Base-by-base conservation (phyloP, 2,888 invertebrate genomes). In the Tridacna crocea region DNA sequence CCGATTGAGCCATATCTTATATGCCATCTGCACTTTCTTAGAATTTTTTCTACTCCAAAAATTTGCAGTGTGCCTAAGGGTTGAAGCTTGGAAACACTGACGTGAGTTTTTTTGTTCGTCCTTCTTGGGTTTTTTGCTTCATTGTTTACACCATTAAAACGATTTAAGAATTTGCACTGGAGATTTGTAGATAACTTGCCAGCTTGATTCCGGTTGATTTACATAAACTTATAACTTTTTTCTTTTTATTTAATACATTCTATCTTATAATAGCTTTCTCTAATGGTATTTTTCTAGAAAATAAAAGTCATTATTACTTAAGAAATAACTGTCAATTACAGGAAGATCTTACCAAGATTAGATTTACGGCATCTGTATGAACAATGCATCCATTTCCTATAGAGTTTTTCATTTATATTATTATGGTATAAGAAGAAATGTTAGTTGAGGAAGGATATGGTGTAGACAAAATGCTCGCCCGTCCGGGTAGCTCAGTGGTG, bases 101-200 rank as follows among this genome's bases (percentile, higher is more conserved):
- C 6, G 55, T 19, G 55, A 55, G 17, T 3, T 15, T 19, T 15
- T 55, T 15, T 10, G 55, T 55, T 55, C 10, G 15, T 55, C 17
- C 19, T 6, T 55, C 55, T 1, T 19, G 3, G 15, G 15, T 55
- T 55, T n/a, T 55, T 55, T 55, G 19, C 11, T 3, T 55, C 19
- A 6, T 55, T 55, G 15, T 19, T 55, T 55, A 55, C 19, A 55
- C 15, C 55, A 19, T 10, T 3, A 10, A 55, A 55, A 55, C 10
- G 55, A 55, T 55, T 55, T 55, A 55, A 19, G 55, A 55, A 55
- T 55, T 55, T 55, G 55, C 55, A 55, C 55, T 55, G 15, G 55
- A 19, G 19, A 55, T 19, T 19, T 55, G 15, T 15, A 19, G 19
- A 11, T 3, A 55, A 10, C 1, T 55, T 55, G 55, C 10, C 55